phyloP scores from a whole-genome alignment of 2,113 vertebrate species.

The Petrocephalus zakoni region DNA sequence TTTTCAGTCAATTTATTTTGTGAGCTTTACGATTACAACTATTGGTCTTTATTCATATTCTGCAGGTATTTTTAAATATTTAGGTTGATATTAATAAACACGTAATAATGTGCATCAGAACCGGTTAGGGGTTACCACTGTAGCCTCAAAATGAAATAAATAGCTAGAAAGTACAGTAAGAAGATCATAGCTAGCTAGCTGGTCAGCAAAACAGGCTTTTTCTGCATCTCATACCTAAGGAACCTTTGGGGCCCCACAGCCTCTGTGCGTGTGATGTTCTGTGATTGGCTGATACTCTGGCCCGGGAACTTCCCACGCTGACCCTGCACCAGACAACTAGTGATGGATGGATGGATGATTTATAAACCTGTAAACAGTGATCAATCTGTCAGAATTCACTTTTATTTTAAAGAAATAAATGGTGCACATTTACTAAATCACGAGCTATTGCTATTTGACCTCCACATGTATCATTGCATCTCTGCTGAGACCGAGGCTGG shows the following conservation, averaged over 20 bases:
- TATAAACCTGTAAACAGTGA: too few relatives aligned
- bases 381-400: too few relatives aligned
- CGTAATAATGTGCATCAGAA: background rate
- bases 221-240: background rate
- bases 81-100: background rate
- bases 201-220: background rate
- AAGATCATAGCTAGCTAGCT: background rate
- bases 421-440: too few relatives aligned
- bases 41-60: background rate
- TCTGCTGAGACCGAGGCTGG: background rate
- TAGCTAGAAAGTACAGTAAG: background rate
- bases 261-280: background rate
- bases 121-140: background rate
- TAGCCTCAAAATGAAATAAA: background rate
- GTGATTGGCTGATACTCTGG: background rate
- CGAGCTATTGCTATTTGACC: background rate
- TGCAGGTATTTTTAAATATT: background rate
- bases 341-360: background rate
- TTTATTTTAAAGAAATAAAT: too few relatives aligned
- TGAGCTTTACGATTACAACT: background rate
- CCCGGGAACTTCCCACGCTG: background rate
- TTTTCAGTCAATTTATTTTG: background rate
- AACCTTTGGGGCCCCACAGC: background rate
- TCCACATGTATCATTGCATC: background rate
- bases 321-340: background rate